Evolutionary conservation across 2,888 invertebrate species (phyloP).

Genomic region (Notodonta ziczac): DNA sequence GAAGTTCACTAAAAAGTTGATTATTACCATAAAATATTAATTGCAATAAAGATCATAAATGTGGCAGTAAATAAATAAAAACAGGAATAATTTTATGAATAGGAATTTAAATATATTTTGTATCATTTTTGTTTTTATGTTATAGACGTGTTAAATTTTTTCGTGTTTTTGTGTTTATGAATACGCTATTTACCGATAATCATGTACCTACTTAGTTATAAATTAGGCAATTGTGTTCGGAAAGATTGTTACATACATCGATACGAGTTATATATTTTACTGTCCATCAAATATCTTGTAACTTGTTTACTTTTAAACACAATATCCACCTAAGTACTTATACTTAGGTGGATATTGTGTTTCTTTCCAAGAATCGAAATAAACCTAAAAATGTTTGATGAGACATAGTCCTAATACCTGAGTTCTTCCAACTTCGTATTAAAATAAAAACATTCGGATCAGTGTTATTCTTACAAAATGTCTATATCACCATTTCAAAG

Average conservation of each 20-base stretch:
- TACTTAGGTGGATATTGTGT: too few relatives aligned
- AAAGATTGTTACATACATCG: constrained; percentile 7
- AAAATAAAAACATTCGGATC: too few relatives aligned
- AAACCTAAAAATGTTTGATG: too few relatives aligned
- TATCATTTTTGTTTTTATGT: constrained; percentile 14
- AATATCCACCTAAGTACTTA: too few relatives aligned
- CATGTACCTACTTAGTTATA: constrained; percentile 20
- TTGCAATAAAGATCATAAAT: background rate
- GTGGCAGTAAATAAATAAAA: background rate
- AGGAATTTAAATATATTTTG: constrained; percentile 7
- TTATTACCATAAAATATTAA: background rate
- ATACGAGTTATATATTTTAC: background rate
- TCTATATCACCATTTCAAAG: background rate
- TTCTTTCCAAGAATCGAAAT: too few relatives aligned
- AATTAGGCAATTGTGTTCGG: too few relatives aligned
- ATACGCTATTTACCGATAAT: constrained; percentile 29
- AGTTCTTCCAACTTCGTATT: too few relatives aligned
- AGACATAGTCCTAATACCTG: too few relatives aligned
- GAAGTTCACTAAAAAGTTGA: background rate
- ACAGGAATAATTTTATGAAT: background rate
- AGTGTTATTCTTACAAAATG: background rate
- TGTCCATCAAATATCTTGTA: too few relatives aligned
- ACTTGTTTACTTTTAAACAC: too few relatives aligned
- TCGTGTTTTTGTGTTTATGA: too few relatives aligned
- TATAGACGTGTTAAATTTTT: constrained; percentile 24